Evolutionary conservation across 2,113 vertebrate species (phyloP), one percentile per base, ranked within the genome.

Genomic region (Ophiodon elongatus): DNA sequence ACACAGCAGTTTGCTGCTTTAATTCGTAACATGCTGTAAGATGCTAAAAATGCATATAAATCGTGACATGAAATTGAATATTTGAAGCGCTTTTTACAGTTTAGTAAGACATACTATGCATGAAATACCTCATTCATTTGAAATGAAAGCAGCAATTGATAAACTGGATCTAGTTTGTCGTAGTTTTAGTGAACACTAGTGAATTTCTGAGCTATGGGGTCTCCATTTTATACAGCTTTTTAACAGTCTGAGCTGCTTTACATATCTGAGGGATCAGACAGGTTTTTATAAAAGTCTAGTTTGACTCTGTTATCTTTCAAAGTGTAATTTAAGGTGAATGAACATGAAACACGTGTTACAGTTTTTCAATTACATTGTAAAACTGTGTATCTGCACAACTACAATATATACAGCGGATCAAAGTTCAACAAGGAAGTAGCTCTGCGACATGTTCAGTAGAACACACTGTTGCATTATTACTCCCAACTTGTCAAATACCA

Each of bases 1-100:
- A 63, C 10, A 63, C 25, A 65, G 29, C 35, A 57, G 60, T 69
- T 59, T 64, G 13, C 39, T 50, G 56, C n/a, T 65, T 62, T 83
- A 73, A 45, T 60, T 45, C 13, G 50, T 33, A 8, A 66, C 45
- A 3, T 50, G n/a, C 37, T 37, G 10, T 33, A 43, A 19, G 1
- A 43, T 47, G 31, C 29, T 79, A 21, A n/a, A 31, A 50, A 15
- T n/a, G 25, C 33, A 63, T 52, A 25, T 9, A 37, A 21, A 35
- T 75, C 2, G 35, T 21, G 5, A 9, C 5, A 33, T 45, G 2
- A 57, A 45, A 50, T 4, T 60, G 0, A 14, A 39, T 52, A n/a
- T 52, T 23, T 39, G 6, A 60, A 63, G 11, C 15, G 4, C 8
- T 41, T 63, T 17, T 21, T 29, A 45, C n/a, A 27, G 65, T 67